Evolutionary conservation across 2,888 invertebrate genomes (phyloP).

Genomic region (Drosophila atripex): DNA sequence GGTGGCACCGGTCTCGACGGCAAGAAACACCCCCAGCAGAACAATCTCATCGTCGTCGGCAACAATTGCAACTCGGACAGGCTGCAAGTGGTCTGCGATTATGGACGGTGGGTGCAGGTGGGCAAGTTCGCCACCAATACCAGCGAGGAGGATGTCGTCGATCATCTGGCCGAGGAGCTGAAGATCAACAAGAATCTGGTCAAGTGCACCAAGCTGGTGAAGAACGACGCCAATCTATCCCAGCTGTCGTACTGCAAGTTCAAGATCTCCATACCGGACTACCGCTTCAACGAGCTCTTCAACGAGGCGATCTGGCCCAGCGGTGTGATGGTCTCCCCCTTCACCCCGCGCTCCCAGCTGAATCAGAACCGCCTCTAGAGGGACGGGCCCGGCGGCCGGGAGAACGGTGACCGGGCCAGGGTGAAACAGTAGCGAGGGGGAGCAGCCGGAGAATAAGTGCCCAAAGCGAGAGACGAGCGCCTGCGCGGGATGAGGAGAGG

Average conservation of each 20-base stretch:
- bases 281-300: constrained; percentile 82
- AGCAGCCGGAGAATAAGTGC: constrained; percentile 11
- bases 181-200: constrained; percentile 81
- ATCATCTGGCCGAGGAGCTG: constrained; percentile 79
- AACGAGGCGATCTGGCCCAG: constrained; percentile 82
- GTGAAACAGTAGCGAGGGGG: constrained; percentile 34
- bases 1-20: constrained; percentile 67
- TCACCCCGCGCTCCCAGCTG: constrained; percentile 81
- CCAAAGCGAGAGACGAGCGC: constrained; percentile 9
- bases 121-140: constrained; percentile 81
- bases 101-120: constrained; percentile 81
- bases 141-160: constrained; percentile 81
- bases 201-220: constrained; percentile 81
- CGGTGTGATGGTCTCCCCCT: constrained; percentile 82
- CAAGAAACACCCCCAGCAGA: constrained; percentile 78
- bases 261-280: constrained; percentile 82
- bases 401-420: constrained; percentile 44
- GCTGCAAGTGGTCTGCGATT: constrained; percentile 81
- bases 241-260: constrained; percentile 81
- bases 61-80: constrained; percentile 82
- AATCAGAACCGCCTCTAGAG: constrained; percentile 81
- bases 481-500: constrained; percentile 23
- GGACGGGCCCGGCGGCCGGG: constrained; percentile 40
- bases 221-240: constrained; percentile 81
- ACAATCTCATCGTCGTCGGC: constrained; percentile 81